Evolutionary conservation across 2,113 vertebrate genomes (phyloP).

Genomic region (Gorsachius goisagi): DNA sequence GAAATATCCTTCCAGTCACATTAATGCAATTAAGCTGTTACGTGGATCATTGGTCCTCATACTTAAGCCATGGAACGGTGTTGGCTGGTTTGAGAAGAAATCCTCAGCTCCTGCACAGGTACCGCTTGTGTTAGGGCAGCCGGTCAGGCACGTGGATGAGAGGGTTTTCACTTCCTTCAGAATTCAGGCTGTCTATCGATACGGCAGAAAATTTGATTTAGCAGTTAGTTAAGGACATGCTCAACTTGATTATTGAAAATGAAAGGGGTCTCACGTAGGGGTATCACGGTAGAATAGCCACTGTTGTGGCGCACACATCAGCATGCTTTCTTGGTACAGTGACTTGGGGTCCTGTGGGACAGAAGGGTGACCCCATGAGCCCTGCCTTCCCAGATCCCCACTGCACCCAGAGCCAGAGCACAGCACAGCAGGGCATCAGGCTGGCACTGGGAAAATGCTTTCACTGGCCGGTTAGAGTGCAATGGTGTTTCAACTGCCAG

Average conservation of each 20-base stretch:
- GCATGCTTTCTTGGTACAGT: background rate
- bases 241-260: background rate
- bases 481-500: background rate
- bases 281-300: background rate
- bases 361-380: background rate
- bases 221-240: background rate
- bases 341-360: background rate
- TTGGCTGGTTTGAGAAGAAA: background rate
- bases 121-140: background rate
- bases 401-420: background rate
- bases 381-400: rapidly evolving
- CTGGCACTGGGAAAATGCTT: background rate
- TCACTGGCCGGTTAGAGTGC: background rate
- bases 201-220: background rate
- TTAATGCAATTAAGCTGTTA: background rate
- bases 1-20: background rate
- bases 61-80: background rate
- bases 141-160: rapidly evolving
- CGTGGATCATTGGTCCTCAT: background rate
- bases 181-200: background rate
- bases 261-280: background rate
- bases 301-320: rapidly evolving
- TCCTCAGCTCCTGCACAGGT: background rate
- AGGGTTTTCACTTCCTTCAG: background rate
- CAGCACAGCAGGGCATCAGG: background rate